Evolutionary conservation across 2,888 invertebrate genomes (phyloP), one percentile per base, ranked within the genome.

Genomic region (Ichneumoninae sp.): DNA sequence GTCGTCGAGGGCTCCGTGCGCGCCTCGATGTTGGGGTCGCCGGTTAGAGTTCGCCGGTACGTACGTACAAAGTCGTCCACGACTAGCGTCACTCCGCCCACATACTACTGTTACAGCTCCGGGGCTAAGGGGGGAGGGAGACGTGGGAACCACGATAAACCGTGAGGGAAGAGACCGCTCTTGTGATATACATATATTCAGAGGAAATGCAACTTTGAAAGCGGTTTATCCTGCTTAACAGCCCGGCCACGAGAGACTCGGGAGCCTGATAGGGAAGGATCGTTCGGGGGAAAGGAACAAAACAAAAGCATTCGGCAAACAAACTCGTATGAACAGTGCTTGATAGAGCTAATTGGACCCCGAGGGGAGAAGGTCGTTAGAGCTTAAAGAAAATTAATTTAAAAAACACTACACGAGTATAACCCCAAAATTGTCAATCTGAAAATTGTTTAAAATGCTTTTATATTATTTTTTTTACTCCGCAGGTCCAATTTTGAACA

Each of bases 151-250:
- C 50, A 54, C 47, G n/a, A 70, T 26, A 75, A 66, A 70, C 70
- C 80, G 54, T 70, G 70, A 71, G 66, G 66, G 57, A 36, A 76
- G 36, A 74, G 54, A 47, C 66, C 66, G 33, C 69, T 50, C 22
- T 71, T 76, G 83, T 70, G 52, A 57, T 65, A 57, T 65, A 72
- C 77, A 52, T 54, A 62, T 69, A 77, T 80, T 76, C 72, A 68
- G 52, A 44, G 44, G 52, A 68, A 71, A 54, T 77, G 76, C 72
- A 80, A 83, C 68, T 83, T 77, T 72, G 72, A 77, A 65, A 77
- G 40, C 76, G 68, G 69, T 77, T 77, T 69, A 80, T 84, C 77
- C 77, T 80, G 70, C 69, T 81, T 66, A 81, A 66, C 60, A 74
- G 77, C 10, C 54, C 22, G 54, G 54, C 36, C 70, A 69, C 47